A percentile compares a stretch with the other conserved stretches of the same genome.
phyloP scores from a whole-genome alignment of 2,888 invertebrate genomes.

The Brenthis hecate region DNA sequence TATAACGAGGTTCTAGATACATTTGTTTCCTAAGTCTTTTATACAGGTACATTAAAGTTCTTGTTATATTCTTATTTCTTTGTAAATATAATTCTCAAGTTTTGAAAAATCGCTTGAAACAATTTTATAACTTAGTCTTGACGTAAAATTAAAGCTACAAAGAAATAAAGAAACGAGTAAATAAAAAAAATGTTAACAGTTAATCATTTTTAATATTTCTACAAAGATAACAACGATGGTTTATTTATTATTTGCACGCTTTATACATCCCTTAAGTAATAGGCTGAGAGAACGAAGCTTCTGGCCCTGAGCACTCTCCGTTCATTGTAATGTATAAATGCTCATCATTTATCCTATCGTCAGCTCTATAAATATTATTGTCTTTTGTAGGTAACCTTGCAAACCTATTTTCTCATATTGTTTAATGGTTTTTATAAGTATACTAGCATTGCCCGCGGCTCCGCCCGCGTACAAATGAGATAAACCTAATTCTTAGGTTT shows the following conservation, averaged over 20 bases:
- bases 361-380: conserved; percentile 10
- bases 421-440: not conserved
- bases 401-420: conserved; percentile 1
- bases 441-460: no score
- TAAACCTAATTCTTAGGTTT: no score
- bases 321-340: conserved; percentile 6
- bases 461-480: no score
- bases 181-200: not conserved
- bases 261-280: conserved; percentile 17
- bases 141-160: no score
- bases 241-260: not conserved
- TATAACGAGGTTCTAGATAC: no score
- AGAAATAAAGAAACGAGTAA: not conserved
- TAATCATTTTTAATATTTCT: not conserved
- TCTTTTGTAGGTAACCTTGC: conserved; percentile 3
- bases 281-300: not conserved
- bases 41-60: no score
- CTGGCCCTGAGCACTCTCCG: not conserved
- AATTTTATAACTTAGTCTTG: no score
- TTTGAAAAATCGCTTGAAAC: no score
- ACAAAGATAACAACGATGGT: not conserved
- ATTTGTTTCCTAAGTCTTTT: no score
- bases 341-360: conserved; percentile 7
- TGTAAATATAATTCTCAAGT: no score
- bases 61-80: no score